Percentiles rank a stretch among this genome's conserved stretches.
phyloP scores from a whole-genome alignment of 2,888 invertebrate species.

The Rugalucina vietnamica region DNA sequence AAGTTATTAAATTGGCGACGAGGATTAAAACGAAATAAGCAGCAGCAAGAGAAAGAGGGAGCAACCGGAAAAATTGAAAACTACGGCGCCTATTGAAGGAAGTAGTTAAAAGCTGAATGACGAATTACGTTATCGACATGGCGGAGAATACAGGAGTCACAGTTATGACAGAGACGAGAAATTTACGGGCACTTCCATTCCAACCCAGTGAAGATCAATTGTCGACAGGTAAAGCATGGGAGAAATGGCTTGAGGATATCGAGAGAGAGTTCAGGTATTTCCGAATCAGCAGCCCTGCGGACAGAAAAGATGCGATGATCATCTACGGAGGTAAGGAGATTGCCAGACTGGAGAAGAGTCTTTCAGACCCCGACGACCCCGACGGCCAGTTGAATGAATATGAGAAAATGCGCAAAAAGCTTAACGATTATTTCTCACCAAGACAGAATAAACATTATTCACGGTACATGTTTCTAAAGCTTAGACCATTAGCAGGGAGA shows the following conservation, averaged over 20 bases:
- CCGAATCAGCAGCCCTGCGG: neutral
- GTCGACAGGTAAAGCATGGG: neutral
- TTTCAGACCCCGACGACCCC: neutral
- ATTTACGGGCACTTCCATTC: neutral
- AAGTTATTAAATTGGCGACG: too few relatives aligned
- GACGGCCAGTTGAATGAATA: neutral
- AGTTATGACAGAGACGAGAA: neutral
- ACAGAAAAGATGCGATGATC: neutral
- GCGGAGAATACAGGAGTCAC: neutral
- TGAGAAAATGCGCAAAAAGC: neutral
- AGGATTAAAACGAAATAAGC: too few relatives aligned
- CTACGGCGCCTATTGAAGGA: neutral
- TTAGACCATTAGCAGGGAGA: neutral
- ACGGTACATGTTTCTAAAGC: neutral
- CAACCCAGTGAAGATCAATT: neutral
- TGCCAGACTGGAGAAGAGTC: neutral
- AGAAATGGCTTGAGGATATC: neutral
- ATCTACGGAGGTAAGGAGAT: constrained; percentile 6
- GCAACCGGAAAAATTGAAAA: neutral
- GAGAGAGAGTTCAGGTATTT: too few relatives aligned
- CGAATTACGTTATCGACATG: neutral
- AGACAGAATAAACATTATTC: neutral
- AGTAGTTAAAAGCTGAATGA: neutral
- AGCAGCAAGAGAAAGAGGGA: too few relatives aligned
- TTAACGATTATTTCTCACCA: neutral